Base-by-base conservation (phyloP, 30 jellyfish, hydroid and myxozoan species). In the Thelohanellus kitauei region DNA sequence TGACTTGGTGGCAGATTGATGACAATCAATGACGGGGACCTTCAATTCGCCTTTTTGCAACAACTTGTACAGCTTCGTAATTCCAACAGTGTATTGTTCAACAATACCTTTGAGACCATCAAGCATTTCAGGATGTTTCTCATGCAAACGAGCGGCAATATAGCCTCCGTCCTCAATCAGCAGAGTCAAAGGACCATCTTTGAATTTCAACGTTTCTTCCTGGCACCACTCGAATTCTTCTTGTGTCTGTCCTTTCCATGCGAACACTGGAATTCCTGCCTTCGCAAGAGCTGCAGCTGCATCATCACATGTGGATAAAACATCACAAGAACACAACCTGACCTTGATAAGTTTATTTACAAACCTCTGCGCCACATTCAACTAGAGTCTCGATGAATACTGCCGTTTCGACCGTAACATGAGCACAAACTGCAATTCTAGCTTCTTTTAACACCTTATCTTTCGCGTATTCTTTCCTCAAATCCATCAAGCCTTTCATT, bases 361-460 rank as follows among this genome's bases (percentile, higher is more conserved):
- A n/a, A n/a, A 49, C 83, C 67, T 67, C 90, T 13, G 90, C 90
- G 4, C 90, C 90, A 24, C 58, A 58, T 21, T 49, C 90, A n/a
- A 60, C 54, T 23, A 67, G 66, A 2, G 90, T 67, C 40, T 67
- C 90, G 19, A 67, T 67, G 20, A 67, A 61, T 23, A 67, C 90
- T 29, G 90, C 90, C 2, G 90, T 67, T 21, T 67, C 85, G 9
- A 67, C 82, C 16, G 90, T 67, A 84, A 67, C 60, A 40, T 67
- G 90, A 23, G 60, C 52, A 33, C 90, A 67, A 2, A 84, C 90
- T 13, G 90, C 90, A 38, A 67, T 67, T 0, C 90, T 53, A 13
- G 90, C 85, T 2, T 85, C 90, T 31, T 67, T 67, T 48, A 67
- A 23, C 16, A 85, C 85, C 52, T 67, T 47, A 23, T 50, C 82